Evolutionary conservation across 2,888 invertebrate genomes (phyloP).

Genomic region (Lithophane ornitopus): DNA sequence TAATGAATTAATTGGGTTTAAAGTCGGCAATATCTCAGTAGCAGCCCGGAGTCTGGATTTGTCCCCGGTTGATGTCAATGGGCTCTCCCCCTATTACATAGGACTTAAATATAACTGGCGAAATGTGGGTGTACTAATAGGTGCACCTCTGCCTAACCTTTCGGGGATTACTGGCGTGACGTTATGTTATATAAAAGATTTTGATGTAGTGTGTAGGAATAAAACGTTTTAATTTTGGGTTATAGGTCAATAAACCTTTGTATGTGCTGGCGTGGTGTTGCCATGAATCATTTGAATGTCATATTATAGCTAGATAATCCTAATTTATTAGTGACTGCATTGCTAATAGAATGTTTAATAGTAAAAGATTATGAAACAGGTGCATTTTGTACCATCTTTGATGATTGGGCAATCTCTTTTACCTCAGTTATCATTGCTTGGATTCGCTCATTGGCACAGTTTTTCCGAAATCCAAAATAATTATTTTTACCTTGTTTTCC

Average conservation of each 20-base stretch:
- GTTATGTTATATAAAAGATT: neutral
- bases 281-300: slow-evolving; percentile 34
- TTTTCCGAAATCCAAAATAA: neutral
- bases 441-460: fast-evolving
- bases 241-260: neutral
- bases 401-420: neutral
- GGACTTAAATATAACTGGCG: no score
- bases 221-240: neutral
- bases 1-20: no score
- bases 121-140: no score
- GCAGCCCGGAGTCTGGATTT: neutral
- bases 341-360: slow-evolving; percentile 6
- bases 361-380: neutral
- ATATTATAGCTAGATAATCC: slow-evolving; percentile 26
- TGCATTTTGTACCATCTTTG: neutral
- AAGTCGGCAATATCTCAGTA: no score
- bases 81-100: neutral
- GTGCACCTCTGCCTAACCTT: neutral
- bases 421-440: neutral
- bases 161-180: fast-evolving
- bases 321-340: slow-evolving; percentile 27
- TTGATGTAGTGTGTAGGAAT: neutral
- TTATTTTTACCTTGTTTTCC: neutral
- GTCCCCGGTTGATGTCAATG: neutral
- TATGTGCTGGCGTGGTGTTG: slow-evolving; percentile 13